A percentile compares a stretch with the other conserved stretches of the same genome.
Evolutionary conservation across 1,140 invertebrate genomes (phyloP).

Genomic region (Arion vulgaris): DNA sequence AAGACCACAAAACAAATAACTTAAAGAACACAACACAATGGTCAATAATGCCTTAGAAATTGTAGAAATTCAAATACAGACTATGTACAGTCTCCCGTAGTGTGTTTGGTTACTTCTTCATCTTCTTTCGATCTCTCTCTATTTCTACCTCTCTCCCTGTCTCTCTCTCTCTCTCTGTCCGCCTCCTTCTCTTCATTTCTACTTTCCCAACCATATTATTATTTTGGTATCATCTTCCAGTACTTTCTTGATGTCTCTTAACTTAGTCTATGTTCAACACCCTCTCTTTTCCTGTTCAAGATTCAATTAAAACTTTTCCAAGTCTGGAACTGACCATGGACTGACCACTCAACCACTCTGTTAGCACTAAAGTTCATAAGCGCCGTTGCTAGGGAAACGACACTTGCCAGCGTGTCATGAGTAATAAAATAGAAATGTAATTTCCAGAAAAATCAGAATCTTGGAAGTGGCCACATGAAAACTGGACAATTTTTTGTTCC

Average conservation of each 20-base stretch:
- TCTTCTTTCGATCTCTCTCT: neutral
- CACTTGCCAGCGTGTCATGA: conserved; percentile 48
- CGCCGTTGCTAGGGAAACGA: conserved; percentile 46
- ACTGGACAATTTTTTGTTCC: conserved; percentile 39
- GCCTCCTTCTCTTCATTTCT: neutral
- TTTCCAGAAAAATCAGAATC: conserved; percentile 50
- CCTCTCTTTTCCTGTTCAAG: neutral
- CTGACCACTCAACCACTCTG: conserved; percentile 28
- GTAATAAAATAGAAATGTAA: conserved; percentile 56
- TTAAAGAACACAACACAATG: too few species aligned
- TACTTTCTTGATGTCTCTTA: neutral
- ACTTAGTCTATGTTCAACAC: neutral
- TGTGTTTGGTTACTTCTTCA: too few species aligned
- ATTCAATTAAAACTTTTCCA: neutral
- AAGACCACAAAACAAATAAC: too few species aligned
- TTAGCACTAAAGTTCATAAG: conserved; percentile 53
- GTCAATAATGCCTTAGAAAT: too few species aligned
- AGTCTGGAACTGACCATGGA: neutral
- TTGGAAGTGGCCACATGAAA: conserved; percentile 49
- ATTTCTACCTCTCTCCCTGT: neutral
- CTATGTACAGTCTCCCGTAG: too few species aligned
- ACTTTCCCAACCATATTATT: neutral
- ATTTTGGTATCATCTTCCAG: neutral
- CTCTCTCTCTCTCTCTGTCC: neutral
- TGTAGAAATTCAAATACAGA: too few species aligned